phyloP scores from a whole-genome alignment of 2,113 vertebrate genomes.

The Oostethus manadensis region DNA sequence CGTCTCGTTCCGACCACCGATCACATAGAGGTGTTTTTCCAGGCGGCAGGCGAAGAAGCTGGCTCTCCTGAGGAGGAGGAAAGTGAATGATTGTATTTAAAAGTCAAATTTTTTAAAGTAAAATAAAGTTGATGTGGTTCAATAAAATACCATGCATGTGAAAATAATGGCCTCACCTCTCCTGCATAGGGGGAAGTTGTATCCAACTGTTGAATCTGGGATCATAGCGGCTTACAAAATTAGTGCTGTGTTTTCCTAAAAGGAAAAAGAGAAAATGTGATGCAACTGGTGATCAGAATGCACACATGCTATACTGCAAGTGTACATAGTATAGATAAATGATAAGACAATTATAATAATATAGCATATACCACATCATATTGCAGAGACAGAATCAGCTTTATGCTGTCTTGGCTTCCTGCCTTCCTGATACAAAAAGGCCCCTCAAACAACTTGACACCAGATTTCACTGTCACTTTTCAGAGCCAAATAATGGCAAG shows the following conservation, averaged over 20 bases:
- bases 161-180: constrained; percentile 75
- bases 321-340: background rate
- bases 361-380: no score
- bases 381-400: background rate
- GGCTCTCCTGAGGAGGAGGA: constrained; percentile 82
- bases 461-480: constrained; percentile 40
- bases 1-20: constrained; percentile 92
- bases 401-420: constrained; percentile 20
- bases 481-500: constrained; percentile 39
- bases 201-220: constrained; percentile 99
- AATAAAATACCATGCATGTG: background rate
- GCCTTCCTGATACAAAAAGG: constrained; percentile 17
- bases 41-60: constrained; percentile 97
- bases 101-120: background rate
- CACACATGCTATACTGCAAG: no score
- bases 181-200: constrained; percentile 98
- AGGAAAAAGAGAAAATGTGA: background rate
- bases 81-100: background rate
- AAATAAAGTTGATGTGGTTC: background rate
- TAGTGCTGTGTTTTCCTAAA: constrained; percentile 97
- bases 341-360: no score
- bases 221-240: constrained; percentile 98
- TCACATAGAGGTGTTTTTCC: constrained; percentile 94
- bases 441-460: constrained; percentile 27
- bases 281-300: no score